Percentiles rank a stretch among this genome's conserved stretches.
Evolutionary conservation across 1,140 invertebrate genomes (phyloP).

Genomic region (Cyrtorhinus lividipennis): DNA sequence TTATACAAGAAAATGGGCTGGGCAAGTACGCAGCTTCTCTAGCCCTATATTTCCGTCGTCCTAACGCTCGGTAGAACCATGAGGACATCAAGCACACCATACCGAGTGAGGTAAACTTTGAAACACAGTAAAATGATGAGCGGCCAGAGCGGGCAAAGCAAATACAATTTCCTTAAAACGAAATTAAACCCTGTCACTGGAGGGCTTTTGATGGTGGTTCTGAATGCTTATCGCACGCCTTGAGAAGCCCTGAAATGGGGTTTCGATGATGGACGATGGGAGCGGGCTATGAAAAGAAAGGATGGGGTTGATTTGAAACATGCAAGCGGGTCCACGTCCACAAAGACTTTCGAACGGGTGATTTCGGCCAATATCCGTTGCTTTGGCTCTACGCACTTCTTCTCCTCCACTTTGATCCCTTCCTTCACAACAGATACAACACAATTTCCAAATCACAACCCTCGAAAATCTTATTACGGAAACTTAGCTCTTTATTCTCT

Average conservation of each 20-base stretch:
- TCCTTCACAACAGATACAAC: conserved; percentile 13
- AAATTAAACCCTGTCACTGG: neutral
- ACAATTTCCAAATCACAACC: conserved; percentile 16
- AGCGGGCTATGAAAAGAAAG: neutral
- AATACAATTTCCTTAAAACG: conserved; percentile 10
- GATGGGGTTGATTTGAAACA: neutral
- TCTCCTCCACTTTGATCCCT: conserved; percentile 12
- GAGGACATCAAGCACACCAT: no score
- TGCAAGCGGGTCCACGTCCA: conserved; percentile 6
- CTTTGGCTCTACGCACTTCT: neutral
- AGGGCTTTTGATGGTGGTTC: neutral
- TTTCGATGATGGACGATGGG: neutral
- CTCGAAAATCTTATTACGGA: neutral
- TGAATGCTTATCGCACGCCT: neutral
- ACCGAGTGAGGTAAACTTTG: no score
- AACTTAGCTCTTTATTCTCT: neutral
- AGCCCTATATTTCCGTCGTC: no score
- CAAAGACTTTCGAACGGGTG: neutral
- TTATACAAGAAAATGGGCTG: no score
- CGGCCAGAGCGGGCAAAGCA: no score
- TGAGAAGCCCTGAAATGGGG: neutral
- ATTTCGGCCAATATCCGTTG: conserved; percentile 3
- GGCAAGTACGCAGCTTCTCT: no score
- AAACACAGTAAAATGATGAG: no score
- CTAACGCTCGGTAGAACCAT: no score